Percentiles rank a stretch among this genome's conserved stretches.
Conservation (phyloP, 1,140 invertebrate genomes). For the Acromyrmex charruanus region DNA sequence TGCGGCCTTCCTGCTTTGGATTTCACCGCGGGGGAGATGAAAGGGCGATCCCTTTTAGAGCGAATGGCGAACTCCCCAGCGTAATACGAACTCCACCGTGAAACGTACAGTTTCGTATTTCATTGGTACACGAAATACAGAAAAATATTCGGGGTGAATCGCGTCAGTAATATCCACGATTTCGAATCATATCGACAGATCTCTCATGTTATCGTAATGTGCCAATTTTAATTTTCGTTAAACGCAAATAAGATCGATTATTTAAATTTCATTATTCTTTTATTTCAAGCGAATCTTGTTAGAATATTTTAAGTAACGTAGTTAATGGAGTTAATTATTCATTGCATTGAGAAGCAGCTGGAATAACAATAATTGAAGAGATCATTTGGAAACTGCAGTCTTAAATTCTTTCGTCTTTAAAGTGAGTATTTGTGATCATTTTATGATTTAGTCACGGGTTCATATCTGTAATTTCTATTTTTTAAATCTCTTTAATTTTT, state of each 20-base stretch:
- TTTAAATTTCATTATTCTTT: background rate
- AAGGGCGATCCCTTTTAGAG: conserved; percentile 44
- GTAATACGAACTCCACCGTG: conserved; percentile 54
- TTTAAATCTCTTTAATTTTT: background rate
- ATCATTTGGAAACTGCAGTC: conserved; percentile 7
- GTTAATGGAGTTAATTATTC: background rate
- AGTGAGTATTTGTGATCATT: background rate
- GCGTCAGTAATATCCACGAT: conserved; percentile 17
- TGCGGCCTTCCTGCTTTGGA: conserved; percentile 55
- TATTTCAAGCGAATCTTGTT: background rate
- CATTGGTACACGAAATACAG: conserved; percentile 30
- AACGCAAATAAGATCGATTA: background rate
- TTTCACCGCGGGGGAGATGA: conserved; percentile 28
- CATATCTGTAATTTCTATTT: background rate
- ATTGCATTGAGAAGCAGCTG: background rate
- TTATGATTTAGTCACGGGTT: background rate
- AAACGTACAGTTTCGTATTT: conserved; percentile 55
- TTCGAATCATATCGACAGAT: background rate
- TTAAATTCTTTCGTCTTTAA: background rate
- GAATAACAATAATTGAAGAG: background rate
- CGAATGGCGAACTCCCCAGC: conserved; percentile 15
- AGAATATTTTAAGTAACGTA: background rate
- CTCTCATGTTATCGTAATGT: background rate
- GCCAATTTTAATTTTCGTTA: background rate
- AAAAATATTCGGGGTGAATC: conserved; percentile 48